Percentiles rank a stretch among this genome's conserved stretches.
These are phyloP conservation scores for Sylvicapra grimmia DNA, from an alignment of 2,113 vertebrate genomes.

Conservation along the genomic window DNA sequence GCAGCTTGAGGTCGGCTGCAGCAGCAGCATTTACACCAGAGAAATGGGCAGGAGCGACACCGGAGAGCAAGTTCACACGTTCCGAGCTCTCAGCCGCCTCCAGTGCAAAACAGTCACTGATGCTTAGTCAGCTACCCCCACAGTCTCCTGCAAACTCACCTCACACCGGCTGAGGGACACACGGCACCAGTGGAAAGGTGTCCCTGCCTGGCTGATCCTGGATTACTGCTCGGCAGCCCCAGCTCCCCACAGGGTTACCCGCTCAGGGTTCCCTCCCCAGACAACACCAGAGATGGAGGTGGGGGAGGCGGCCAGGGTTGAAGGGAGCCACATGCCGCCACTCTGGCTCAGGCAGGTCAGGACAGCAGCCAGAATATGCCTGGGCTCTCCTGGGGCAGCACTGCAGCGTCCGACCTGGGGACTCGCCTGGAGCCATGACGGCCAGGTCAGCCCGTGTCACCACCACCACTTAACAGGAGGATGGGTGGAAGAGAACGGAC, in stretches of 20 bases:
- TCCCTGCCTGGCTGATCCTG: background rate
- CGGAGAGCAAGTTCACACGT: background rate
- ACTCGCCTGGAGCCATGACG: fast-evolving
- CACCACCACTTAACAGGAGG: background rate
- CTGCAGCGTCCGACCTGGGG: background rate
- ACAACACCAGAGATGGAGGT: background rate
- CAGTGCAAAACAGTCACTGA: background rate
- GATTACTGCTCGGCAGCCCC: background rate
- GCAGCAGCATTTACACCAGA: background rate
- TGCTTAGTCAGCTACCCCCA: background rate
- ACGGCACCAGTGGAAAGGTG: background rate
- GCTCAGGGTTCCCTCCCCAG: background rate
- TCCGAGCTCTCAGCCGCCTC: fast-evolving
- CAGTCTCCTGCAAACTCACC: background rate
- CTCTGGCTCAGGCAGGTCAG: background rate
- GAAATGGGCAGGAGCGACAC: background rate
- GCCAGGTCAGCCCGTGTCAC: background rate
- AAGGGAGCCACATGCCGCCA: background rate
- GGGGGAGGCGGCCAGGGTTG: background rate
- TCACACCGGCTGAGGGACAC: background rate
- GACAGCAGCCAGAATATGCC: background rate
- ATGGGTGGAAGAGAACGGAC: background rate
- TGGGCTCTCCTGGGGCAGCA: background rate
- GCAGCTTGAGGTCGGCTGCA: background rate
- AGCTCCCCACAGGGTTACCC: background rate